These are phyloP conservation scores for Arion vulgaris DNA, from an alignment of 1,140 invertebrate species.

Conservation along the genomic window DNA sequence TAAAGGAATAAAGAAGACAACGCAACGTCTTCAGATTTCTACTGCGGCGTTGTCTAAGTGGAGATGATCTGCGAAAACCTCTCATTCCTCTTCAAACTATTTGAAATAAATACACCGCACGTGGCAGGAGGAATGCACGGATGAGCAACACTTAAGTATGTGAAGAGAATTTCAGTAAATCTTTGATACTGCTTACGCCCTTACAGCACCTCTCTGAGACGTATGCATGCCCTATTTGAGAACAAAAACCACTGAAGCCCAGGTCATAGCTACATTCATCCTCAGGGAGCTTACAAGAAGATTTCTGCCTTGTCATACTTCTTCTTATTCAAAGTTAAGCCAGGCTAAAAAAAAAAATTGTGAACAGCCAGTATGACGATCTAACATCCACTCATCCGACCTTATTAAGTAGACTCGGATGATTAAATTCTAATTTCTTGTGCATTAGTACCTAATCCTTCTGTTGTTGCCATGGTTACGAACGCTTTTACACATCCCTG, in stretches of 20 bases:
- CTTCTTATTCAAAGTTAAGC: slow-evolving; percentile 8
- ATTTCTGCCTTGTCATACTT: background rate
- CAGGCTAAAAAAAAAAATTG: background rate
- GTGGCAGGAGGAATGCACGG: background rate
- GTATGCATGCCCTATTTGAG: background rate
- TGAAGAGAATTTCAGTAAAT: background rate
- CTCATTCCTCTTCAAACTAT: background rate
- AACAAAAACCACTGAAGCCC: background rate
- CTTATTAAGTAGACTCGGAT: background rate
- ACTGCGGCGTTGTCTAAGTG: background rate
- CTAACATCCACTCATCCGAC: background rate
- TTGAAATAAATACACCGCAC: background rate
- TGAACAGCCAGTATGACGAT: background rate
- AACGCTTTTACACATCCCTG: too few relatives aligned
- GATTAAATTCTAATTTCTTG: background rate
- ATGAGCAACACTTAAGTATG: background rate
- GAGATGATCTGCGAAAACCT: background rate
- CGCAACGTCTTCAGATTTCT: too few relatives aligned
- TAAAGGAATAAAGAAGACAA: too few relatives aligned
- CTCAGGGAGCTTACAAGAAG: background rate
- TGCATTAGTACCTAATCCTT: background rate
- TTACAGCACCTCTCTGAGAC: background rate
- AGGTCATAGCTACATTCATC: background rate
- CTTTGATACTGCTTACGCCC: background rate
- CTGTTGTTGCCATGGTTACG: background rate